Percentiles rank a stretch among this genome's conserved stretches.
Evolutionary conservation across 2,797 vertebrate species (phyloP).

Genomic region (Phrynocephalus guinanensis): DNA sequence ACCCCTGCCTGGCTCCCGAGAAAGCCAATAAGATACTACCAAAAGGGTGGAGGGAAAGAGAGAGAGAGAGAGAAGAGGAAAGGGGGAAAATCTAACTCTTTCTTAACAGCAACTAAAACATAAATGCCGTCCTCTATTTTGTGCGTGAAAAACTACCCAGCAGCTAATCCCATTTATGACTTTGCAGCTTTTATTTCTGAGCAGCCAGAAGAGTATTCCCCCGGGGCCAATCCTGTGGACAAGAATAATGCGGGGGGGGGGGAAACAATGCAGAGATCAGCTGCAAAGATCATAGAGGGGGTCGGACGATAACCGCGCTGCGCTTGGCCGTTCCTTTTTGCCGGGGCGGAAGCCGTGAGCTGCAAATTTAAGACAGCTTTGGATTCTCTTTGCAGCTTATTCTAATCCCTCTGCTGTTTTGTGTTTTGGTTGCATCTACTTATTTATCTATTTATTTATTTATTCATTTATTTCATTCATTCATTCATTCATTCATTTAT

Average conservation of each 20-base stretch:
- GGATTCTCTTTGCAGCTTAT: constrained; percentile 56
- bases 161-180: constrained; percentile 51
- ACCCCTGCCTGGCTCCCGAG: too few species aligned
- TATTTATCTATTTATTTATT: too few species aligned
- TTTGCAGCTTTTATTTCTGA: constrained; percentile 65
- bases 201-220: constrained; percentile 37
- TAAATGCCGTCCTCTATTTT: constrained; percentile 50
- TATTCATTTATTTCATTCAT: too few species aligned
- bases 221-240: constrained; percentile 44
- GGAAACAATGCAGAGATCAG: constrained; percentile 84
- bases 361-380: background rate
- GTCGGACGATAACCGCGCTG: constrained; percentile 83
- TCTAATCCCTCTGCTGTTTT: background rate
- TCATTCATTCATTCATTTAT: too few species aligned
- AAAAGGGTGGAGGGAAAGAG: constrained; percentile 42
- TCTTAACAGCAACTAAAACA: background rate
- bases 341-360: constrained; percentile 10
- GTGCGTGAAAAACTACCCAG: constrained; percentile 51
- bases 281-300: constrained; percentile 73
- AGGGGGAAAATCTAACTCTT: background rate
- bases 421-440: background rate
- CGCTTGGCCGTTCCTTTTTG: constrained; percentile 58
- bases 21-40: constrained; percentile 1
- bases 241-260: constrained; percentile 47
- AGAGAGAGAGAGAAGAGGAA: background rate